Conservation (phyloP, 2,113 vertebrate genomes). For the Channa argus region DNA sequence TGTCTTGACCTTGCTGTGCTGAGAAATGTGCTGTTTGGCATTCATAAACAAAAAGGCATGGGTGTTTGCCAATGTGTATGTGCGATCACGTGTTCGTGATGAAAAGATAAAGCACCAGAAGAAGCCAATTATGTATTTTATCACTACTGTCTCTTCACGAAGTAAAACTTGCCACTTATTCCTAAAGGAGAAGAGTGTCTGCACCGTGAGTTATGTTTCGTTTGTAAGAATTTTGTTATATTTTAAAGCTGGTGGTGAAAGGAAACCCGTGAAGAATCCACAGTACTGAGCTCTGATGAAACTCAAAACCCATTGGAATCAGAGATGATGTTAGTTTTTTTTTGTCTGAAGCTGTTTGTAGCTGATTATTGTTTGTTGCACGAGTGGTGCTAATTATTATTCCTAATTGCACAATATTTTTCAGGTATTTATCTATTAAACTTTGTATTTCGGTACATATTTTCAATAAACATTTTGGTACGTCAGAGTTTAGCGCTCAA, state of each 20-base stretch:
- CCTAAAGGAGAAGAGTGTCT: no score
- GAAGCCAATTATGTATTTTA: not conserved
- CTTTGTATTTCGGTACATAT: not conserved
- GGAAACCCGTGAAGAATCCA: conserved; percentile 26
- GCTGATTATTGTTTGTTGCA: not conserved
- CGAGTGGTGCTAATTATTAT: not conserved
- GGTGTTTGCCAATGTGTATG: conserved; percentile 5
- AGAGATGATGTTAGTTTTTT: not conserved
- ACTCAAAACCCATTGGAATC: not conserved
- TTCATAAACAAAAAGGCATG: conserved; percentile 56
- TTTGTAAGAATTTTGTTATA: no score
- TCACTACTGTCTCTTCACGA: no score
- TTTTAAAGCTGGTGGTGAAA: not conserved
- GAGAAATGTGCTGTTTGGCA: conserved; percentile 58
- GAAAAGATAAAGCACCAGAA: conserved; percentile 27
- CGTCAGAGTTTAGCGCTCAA: no score
- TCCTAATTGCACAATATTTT: not conserved
- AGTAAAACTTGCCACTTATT: no score
- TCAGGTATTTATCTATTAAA: no score
- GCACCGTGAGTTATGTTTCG: no score
- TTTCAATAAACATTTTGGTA: not conserved
- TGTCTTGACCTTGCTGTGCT: conserved; percentile 62
- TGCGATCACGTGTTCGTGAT: conserved; percentile 15
- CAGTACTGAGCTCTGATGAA: conserved; percentile 31
- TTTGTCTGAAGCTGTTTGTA: no score